phyloP scores from a whole-genome alignment of 2,888 invertebrate genomes.

The Hermaeophaga mercurialis region DNA sequence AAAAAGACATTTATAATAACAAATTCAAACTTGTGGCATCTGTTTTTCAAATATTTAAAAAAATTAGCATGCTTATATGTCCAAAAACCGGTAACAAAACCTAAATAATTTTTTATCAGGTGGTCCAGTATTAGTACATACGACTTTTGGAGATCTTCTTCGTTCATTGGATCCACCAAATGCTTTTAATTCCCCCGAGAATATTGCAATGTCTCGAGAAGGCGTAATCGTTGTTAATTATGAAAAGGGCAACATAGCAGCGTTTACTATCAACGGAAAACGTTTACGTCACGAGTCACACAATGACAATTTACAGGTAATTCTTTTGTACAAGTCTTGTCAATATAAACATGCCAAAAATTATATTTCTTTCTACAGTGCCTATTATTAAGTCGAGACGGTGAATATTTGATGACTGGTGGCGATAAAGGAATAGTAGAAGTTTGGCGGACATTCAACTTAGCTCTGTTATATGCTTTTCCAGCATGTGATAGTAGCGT shows the following conservation, averaged over 20 bases:
- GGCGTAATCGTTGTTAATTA: conserved; percentile 95
- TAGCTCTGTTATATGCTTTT: conserved; percentile 96
- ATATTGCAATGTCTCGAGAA: conserved; percentile 93
- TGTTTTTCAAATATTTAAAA: too few relatives aligned
- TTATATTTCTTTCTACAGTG: conserved; percentile 66
- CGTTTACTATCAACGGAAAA: conserved; percentile 93
- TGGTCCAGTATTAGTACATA: conserved; percentile 96
- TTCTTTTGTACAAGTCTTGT: too few relatives aligned
- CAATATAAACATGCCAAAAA: background rate
- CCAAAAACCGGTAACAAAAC: too few relatives aligned
- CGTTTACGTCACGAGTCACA: conserved; percentile 88
- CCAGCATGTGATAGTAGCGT: conserved; percentile 96
- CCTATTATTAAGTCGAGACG: conserved; percentile 92
- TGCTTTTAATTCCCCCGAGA: conserved; percentile 77
- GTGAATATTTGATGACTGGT: conserved; percentile 97
- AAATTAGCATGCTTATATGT: too few relatives aligned
- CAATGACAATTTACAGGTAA: conserved; percentile 92
- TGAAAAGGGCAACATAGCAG: conserved; percentile 89
- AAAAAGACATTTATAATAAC: too few relatives aligned
- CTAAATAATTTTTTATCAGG: too few relatives aligned
- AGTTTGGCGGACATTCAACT: conserved; percentile 97
- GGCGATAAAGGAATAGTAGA: conserved; percentile 97
- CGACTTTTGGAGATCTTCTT: conserved; percentile 94
- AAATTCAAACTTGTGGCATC: too few relatives aligned
- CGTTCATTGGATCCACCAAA: conserved; percentile 85